These are phyloP conservation scores for Lasaia peninsularis DNA, from an alignment of 1,140 invertebrate genomes.

Conservation along the genomic window DNA sequence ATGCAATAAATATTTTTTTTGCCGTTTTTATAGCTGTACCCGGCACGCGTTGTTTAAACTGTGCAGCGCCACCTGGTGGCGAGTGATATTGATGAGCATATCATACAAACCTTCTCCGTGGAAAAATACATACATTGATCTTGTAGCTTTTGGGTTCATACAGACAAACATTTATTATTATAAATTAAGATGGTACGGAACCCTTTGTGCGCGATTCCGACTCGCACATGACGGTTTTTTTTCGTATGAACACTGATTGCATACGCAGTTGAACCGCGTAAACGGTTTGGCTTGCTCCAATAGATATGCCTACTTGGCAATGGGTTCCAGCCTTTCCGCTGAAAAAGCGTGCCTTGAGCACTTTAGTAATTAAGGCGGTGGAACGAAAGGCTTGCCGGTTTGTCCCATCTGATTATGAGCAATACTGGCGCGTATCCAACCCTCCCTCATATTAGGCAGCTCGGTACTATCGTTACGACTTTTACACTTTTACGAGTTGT, in stretches of 20 bases:
- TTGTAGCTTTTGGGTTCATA: too few relatives aligned
- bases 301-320: slow-evolving; percentile 69
- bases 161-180: too few relatives aligned
- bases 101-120: too few relatives aligned
- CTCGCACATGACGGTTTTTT: too few relatives aligned
- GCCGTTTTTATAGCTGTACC: too few relatives aligned
- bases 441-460: slow-evolving; percentile 67
- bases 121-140: too few relatives aligned
- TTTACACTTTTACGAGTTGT: slow-evolving; percentile 77
- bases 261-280: slow-evolving; percentile 46
- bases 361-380: slow-evolving; percentile 69
- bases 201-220: too few relatives aligned
- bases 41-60: too few relatives aligned
- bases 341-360: slow-evolving; percentile 66
- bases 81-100: too few relatives aligned
- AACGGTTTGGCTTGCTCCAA: slow-evolving; percentile 52
- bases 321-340: slow-evolving; percentile 28
- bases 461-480: slow-evolving; percentile 69
- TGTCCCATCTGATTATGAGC: slow-evolving; percentile 75
- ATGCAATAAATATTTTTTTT: too few relatives aligned
- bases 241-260: slow-evolving; percentile 52
- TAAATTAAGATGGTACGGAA: too few relatives aligned
- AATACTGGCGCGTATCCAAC: slow-evolving; percentile 68
- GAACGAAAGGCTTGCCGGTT: slow-evolving; percentile 69
- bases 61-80: too few relatives aligned